Evolutionary conservation across 2,113 vertebrate genomes (phyloP).

Genomic region (Catagonus wagneri): DNA sequence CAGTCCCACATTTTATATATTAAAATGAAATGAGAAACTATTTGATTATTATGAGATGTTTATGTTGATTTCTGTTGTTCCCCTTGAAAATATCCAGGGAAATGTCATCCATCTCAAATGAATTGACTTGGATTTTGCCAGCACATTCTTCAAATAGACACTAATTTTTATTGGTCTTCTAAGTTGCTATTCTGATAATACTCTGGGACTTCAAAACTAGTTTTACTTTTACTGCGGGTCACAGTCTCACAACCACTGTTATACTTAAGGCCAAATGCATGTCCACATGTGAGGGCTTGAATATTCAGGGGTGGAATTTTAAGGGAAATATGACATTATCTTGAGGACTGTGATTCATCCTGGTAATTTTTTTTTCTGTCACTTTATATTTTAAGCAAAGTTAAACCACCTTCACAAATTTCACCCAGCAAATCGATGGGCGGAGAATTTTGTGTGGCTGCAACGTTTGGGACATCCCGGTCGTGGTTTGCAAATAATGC

Average conservation of each 20-base stretch:
- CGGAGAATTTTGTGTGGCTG: conserved; percentile 97
- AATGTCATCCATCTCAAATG: neutral
- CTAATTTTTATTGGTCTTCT: conserved; percentile 56
- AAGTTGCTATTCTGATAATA: neutral
- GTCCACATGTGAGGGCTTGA: conserved; percentile 3
- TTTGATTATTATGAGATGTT: conserved; percentile 29
- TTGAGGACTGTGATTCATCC: conserved; percentile 18
- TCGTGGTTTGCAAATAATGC: conserved; percentile 98
- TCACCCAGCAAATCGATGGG: conserved; percentile 98
- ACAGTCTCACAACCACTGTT: neutral
- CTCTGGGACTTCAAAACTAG: conserved; percentile 52
- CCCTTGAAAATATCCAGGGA: conserved; percentile 49
- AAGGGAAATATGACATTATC: neutral
- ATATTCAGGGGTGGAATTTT: neutral
- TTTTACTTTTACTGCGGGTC: neutral
- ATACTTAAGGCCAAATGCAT: conserved; percentile 63
- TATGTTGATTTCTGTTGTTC: conserved; percentile 11
- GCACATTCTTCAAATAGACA: conserved; percentile 58
- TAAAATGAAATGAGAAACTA: neutral
- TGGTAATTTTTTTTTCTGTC: conserved; percentile 72
- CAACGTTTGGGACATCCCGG: conserved; percentile 94
- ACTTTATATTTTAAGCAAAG: conserved; percentile 93
- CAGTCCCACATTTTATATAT: neutral
- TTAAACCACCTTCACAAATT: conserved; percentile 96
- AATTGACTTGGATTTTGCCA: conserved; percentile 56